Base-by-base conservation (phyloP, 2,113 vertebrate genomes). In the Megaceryle maxima region DNA sequence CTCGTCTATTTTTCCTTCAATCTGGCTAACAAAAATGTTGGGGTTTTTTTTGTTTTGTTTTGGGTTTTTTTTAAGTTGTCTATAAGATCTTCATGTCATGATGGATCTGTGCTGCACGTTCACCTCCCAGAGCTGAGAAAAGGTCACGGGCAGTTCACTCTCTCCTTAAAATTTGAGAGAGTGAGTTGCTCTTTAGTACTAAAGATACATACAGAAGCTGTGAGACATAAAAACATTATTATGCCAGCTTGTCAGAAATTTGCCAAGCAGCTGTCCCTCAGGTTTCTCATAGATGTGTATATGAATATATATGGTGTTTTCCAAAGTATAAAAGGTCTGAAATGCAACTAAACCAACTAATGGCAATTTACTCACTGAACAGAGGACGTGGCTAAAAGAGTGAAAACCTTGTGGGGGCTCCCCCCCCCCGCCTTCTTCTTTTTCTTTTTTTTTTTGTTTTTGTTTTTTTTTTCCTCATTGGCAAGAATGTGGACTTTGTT, bases 51-150 rank as follows among this genome's bases (percentile, higher is more conserved):
- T 21, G 77, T 16, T 25, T 46, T 37, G 37, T 37, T 37, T 8
- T 37, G 37, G 37, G 44, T 12, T 50, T 50, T 51, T 5, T 20
- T 22, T 0, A 80, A 79, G 39, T 69, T 95, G 62, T 93, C 84
- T 88, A 81, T 96, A 69, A 68, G 35, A 66, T 93, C 90, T 69
- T 48, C 39, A 6, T 14, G 46, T 92, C 33, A 13, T 90, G 92
- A 95, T 95, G 86, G 67, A 87, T 95, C 76, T 94, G 56, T 76
- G 66, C 56, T 93, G 24, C 48, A 66, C 29, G 35, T 95, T 97
- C 68, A 95, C 79, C 77, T 97, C 84, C 66, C 91, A 72, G 88
- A 97, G 77, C 80, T 93, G 86, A 91, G 91, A 75, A 96, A 97
- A 95, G 90, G 85, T 97, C 95, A 90, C 29, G n/a, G 76, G 72